These are phyloP conservation scores for Pelecanoides urinatrix DNA, from an alignment of 2,113 vertebrate genomes.

Conservation along the genomic window DNA sequence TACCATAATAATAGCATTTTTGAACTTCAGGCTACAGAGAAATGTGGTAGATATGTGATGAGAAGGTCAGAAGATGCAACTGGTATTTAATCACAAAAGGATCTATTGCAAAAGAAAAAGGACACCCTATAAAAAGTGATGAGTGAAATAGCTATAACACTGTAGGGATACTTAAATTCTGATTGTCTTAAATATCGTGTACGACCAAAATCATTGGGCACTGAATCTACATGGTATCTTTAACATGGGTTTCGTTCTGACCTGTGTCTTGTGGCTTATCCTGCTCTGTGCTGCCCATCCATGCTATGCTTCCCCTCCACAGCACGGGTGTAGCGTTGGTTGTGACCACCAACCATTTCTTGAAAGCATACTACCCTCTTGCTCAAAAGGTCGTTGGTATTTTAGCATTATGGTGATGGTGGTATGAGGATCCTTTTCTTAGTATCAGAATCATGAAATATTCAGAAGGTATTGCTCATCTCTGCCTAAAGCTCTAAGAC, in stretches of 20 bases:
- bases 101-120: not conserved
- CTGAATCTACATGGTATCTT: rapidly evolving
- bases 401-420: not conserved
- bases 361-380: not conserved
- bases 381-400: not conserved
- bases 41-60: not conserved
- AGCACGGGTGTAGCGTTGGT: not conserved
- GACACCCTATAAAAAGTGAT: not conserved
- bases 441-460: not conserved
- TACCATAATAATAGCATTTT: not conserved
- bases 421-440: not conserved
- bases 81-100: not conserved
- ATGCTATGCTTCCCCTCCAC: not conserved
- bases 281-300: not conserved
- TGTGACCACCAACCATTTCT: not conserved
- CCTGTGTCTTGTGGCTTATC: not conserved
- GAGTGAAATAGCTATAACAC: not conserved
- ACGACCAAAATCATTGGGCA: not conserved
- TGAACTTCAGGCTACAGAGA: not conserved
- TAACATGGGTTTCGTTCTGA: not conserved
- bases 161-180: not conserved
- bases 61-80: not conserved
- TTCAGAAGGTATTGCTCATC: slow-evolving; percentile 9
- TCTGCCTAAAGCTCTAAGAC: not conserved
- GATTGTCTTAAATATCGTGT: not conserved